These are phyloP conservation scores for Aulostomus chinensis DNA, from an alignment of 2,797 vertebrate genomes.

Conservation along the genomic window DNA sequence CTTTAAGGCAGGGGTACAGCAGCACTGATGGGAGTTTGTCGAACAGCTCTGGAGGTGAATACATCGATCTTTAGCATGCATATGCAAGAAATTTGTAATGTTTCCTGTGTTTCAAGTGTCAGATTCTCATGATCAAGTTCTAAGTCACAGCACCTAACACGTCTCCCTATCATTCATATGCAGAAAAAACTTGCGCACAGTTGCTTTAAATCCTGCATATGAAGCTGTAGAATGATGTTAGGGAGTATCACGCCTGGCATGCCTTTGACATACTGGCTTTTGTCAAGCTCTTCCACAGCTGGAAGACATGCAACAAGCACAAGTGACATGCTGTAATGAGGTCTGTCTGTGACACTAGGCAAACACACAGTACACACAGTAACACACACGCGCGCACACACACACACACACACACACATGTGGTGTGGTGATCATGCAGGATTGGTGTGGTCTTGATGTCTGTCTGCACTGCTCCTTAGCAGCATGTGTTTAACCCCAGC, in stretches of 20 bases:
- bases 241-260: slow-evolving; percentile 42
- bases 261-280: slow-evolving; percentile 51
- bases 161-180: slow-evolving; percentile 3
- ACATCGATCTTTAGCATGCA: slow-evolving; percentile 42
- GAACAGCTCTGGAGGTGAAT: slow-evolving; percentile 37
- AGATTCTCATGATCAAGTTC: neutral
- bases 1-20: slow-evolving; percentile 41
- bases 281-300: slow-evolving; percentile 63
- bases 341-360: slow-evolving; percentile 50
- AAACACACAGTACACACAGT: slow-evolving; percentile 31
- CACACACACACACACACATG: slow-evolving; percentile 1
- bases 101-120: slow-evolving; percentile 21
- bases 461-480: slow-evolving; percentile 52
- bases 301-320: slow-evolving; percentile 54
- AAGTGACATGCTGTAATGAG: slow-evolving; percentile 69
- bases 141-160: neutral
- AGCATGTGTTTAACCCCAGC: slow-evolving; percentile 74
- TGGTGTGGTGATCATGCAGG: slow-evolving; percentile 31
- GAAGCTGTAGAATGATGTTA: slow-evolving; percentile 31
- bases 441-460: slow-evolving; percentile 57
- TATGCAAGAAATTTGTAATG: slow-evolving; percentile 33
- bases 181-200: slow-evolving; percentile 18
- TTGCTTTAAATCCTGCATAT: slow-evolving; percentile 29
- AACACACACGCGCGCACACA: slow-evolving; percentile 25
- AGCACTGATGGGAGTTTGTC: slow-evolving; percentile 25